phyloP scores from a whole-genome alignment of 2,113 vertebrate species.

The Agapornis roseicollis region DNA sequence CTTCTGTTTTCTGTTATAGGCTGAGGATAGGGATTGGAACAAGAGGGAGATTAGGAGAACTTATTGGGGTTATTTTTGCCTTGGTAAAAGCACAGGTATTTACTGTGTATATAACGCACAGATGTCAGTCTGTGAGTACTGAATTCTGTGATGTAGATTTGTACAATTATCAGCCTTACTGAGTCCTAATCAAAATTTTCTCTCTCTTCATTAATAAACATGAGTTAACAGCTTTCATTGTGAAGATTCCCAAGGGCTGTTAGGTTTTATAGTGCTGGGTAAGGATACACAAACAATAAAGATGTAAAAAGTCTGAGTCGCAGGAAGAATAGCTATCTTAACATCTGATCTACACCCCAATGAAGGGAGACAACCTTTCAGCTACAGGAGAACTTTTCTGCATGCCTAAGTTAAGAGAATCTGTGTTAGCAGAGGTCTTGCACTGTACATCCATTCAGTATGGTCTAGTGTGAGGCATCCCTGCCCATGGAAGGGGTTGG shows the following conservation, averaged over 20 bases:
- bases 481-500: background rate
- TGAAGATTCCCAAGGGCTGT: background rate
- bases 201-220: background rate
- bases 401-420: background rate
- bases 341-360: background rate
- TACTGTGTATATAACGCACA: background rate
- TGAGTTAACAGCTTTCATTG: background rate
- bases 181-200: background rate
- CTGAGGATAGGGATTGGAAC: background rate
- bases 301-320: background rate
- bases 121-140: background rate
- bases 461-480: background rate
- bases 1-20: background rate
- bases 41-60: background rate
- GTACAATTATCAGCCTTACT: background rate
- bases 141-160: background rate
- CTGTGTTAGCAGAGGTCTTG: background rate
- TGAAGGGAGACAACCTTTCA: background rate
- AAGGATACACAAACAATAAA: background rate
- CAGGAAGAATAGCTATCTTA: background rate
- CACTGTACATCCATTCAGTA: accelerated
- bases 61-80: background rate
- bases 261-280: background rate
- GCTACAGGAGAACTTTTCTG: background rate
- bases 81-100: background rate